phyloP scores from a whole-genome alignment of 2,888 invertebrate genomes.

The Synergus umbraculus region DNA sequence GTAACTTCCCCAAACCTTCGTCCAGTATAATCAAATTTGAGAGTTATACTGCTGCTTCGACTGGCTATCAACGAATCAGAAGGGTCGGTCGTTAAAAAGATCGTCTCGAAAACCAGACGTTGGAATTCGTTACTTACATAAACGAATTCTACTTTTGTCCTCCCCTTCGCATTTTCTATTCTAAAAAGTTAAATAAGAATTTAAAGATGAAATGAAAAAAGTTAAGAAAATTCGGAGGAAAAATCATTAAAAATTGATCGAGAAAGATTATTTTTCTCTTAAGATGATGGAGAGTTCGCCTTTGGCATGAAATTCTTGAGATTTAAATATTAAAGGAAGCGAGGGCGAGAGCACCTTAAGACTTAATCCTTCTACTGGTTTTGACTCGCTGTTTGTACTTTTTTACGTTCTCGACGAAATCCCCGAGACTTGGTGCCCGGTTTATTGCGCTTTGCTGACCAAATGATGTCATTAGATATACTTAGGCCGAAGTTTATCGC shows the following conservation, averaged over 20 bases:
- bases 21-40: slow-evolving; percentile 73
- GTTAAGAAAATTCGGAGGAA: too few species aligned
- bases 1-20: slow-evolving; percentile 60
- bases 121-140: slow-evolving; percentile 27
- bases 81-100: slow-evolving; percentile 39
- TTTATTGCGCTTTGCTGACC: slow-evolving; percentile 66
- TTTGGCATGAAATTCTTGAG: slow-evolving; percentile 55
- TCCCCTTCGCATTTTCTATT: too few species aligned
- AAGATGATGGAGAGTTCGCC: slow-evolving; percentile 21
- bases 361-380: slow-evolving; percentile 43
- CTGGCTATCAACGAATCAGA: slow-evolving; percentile 41
- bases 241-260: background rate
- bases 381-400: slow-evolving; percentile 49
- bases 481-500: slow-evolving; percentile 71
- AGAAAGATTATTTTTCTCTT: slow-evolving; percentile 48
- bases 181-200: too few species aligned
- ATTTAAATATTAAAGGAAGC: background rate
- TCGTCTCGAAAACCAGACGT: slow-evolving; percentile 11
- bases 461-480: slow-evolving; percentile 74
- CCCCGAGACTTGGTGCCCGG: slow-evolving; percentile 60
- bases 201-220: background rate
- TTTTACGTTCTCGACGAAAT: slow-evolving; percentile 68
- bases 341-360: slow-evolving; percentile 45
- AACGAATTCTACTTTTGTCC: background rate
- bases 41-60: slow-evolving; percentile 68